phyloP scores from a whole-genome alignment of 1,140 invertebrate genomes.

The Daktulosphaira vitifoliae region DNA sequence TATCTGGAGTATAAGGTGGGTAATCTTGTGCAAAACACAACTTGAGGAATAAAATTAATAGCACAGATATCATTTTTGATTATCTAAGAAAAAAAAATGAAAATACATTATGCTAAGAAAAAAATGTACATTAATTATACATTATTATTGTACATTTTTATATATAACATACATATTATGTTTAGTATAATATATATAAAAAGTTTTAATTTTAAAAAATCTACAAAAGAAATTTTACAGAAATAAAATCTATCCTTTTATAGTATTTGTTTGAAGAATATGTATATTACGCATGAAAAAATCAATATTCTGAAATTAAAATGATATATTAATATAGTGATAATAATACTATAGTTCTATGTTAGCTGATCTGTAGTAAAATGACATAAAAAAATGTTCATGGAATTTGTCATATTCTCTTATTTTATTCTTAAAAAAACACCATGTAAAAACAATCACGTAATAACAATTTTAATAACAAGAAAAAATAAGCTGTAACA shows the following conservation, averaged over 20 bases:
- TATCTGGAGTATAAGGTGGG: constrained; percentile 2
- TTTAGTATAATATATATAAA: neutral
- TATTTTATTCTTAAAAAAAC: no score
- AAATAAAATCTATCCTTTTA: neutral
- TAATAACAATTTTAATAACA: no score
- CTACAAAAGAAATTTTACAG: neutral
- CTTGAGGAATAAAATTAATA: constrained; percentile 17
- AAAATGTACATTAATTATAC: no score
- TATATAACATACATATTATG: neutral
- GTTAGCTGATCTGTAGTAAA: no score
- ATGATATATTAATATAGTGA: no score
- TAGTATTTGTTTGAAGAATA: neutral
- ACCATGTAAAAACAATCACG: no score
- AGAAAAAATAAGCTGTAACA: no score
- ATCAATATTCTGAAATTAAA: no score
- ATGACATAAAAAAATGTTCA: no score
- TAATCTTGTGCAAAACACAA: constrained; percentile 23
- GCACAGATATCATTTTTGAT: constrained; percentile 2
- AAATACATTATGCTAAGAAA: neutral
- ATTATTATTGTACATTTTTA: neutral
- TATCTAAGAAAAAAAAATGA: neutral
- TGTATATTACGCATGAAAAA: no score
- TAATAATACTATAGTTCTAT: no score
- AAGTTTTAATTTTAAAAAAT: neutral
- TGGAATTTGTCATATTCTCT: no score